Base-by-base conservation (phyloP, 2,888 invertebrate species). In the Encarsia formosa region DNA sequence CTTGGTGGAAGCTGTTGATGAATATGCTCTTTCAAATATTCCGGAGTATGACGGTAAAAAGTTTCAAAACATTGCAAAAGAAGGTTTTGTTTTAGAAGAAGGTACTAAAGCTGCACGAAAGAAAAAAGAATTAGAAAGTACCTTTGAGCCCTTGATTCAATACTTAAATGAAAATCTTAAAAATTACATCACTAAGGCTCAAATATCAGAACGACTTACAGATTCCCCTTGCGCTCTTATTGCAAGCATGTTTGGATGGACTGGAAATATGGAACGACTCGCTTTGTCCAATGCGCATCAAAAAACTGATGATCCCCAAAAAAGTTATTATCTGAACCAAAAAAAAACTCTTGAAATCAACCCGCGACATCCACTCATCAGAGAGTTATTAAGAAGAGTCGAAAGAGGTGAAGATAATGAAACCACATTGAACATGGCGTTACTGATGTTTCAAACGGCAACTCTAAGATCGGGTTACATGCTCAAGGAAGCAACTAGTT, bases 21-120 rank as follows among this genome's bases (percentile, higher is more conserved):
- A 99, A 77, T 99, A 99, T 77, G 87, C 91, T 65, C 89, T 99
- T 63, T 92, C 94, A 44, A 88, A 95, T 39, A 79, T 99, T 74
- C 96, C 98, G 2, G 98, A 99, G 77, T 99, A 91, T 76, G 98
- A 99, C 67, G 94, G 95, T 48, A 94, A 96, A 79, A 98, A 96
- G 77, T 98, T 99, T 89, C 95, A 95, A 77, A 99, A 99, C 75
- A 93, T 97, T 47, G 99, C 99, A 63, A 99, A 99, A 78, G 99
- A 99, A 79, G 96, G 96, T 26, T 87, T 98, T 71, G 84, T 86
- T 61, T 76, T 98, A 8, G 84, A 88, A 38, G 91, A 93, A 67
- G 79, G 83, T 76, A 62, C 63, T 2, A 67, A 67, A 15, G 62
- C 67, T 58, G 88, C 91, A 75, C 88, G 88, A 71, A 82, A 83